Evolutionary conservation across 1,140 invertebrate genomes (phyloP), one percentile per base, ranked within the genome.

Genomic region (Diabrotica undecimpunctata): DNA sequence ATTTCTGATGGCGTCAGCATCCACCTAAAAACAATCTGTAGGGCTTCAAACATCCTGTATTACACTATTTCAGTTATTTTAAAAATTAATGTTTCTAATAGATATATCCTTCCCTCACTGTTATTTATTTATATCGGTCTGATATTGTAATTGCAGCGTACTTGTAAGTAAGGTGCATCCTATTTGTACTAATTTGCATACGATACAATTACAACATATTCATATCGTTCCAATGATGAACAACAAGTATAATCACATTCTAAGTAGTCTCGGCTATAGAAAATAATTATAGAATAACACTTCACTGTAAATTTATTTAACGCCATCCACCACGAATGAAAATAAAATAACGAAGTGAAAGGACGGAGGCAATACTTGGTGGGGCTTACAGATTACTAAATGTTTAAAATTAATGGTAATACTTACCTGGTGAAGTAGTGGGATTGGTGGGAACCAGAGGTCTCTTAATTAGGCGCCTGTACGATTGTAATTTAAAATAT

Each of bases 111-210:
- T 46, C 41, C 4, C 3, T 46, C 41, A n/a, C n/a, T 46, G 41
- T 46, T 46, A 10, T 46, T 10, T 46, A 46, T 46, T 46, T 46
- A 46, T 46, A 46, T 46, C 41, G 41, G 3, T 46, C 41, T n/a
- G 41, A 25, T 46, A 46, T 8, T n/a, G n/a, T 46, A 46, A 46
- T 46, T 46, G 41, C 41, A 46, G 41, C 25, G 25, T 46, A 46
- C n/a, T 46, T 46, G 41, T n/a, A 46, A 46, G 41, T n/a, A 46
- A 46, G 41, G 41, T 46, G 41, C 41, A 46, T 46, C 41, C n/a
- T 46, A 46, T 46, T 46, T 46, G n/a, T 46, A 46, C 8, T 46
- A 2, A 46, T 46, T 46, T 46, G 41, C 41, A 46, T 46, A 46
- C 8, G 41, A 46, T 46, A 46, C 41, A 46, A 10, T 46, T 46